Evolutionary conservation across 64 coral and sea anemone species (phyloP).

Genomic region (Catalaphyllia jardinei): DNA sequence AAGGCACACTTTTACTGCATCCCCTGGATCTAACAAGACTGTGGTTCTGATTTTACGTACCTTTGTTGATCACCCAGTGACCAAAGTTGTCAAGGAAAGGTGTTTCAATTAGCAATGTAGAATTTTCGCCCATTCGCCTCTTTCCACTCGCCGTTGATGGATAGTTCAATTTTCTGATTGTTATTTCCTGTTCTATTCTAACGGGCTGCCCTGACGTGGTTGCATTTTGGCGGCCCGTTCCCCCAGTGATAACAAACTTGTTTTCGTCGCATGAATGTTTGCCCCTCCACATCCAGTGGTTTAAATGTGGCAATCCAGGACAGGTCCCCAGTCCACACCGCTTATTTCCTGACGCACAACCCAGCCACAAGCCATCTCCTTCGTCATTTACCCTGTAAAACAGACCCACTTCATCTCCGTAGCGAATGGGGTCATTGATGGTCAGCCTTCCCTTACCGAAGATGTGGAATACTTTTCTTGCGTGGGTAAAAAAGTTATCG

Average conservation of each 20-base stretch:
- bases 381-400: slow-evolving; percentile 24
- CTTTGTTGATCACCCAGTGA: no score
- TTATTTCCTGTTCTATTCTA: not conserved
- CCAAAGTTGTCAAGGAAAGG: no score
- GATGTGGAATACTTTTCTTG: not conserved
- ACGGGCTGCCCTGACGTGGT: not conserved
- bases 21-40: no score
- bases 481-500: not conserved
- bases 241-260: slow-evolving; percentile 8
- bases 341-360: not conserved
- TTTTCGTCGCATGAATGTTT: not conserved
- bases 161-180: not conserved
- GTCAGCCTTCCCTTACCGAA: not conserved
- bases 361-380: slow-evolving; percentile 5
- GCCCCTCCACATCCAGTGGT: slow-evolving; percentile 10
- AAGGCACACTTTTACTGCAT: no score
- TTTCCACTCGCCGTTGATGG: no score
- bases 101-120: no score
- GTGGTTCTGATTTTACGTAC: no score
- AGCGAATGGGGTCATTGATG: slow-evolving; percentile 11
- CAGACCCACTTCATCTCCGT: slow-evolving; percentile 19
- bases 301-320: slow-evolving; percentile 17
- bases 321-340: slow-evolving; percentile 12
- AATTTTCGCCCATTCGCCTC: no score
- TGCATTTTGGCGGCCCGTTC: not conserved